Percentiles rank a stretch among this genome's conserved stretches.
Evolutionary conservation across 1,140 invertebrate species (phyloP).

Genomic region (Monomorium pharaonis): DNA sequence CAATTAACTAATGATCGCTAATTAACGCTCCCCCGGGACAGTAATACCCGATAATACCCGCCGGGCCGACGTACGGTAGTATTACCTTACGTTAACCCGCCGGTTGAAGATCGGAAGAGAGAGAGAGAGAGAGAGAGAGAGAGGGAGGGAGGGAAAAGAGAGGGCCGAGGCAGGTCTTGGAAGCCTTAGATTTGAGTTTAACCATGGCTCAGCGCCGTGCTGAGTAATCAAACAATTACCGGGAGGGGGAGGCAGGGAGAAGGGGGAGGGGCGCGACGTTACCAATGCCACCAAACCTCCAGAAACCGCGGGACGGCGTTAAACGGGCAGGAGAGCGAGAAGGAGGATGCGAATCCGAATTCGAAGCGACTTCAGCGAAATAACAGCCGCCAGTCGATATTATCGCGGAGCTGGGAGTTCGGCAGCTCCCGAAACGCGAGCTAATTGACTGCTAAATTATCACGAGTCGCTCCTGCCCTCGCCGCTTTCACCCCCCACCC

Average conservation of each 20-base stretch:
- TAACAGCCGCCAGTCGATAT: constrained; percentile 84
- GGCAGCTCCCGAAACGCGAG: constrained; percentile 76
- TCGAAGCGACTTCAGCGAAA: constrained; percentile 83
- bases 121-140: constrained; percentile 18
- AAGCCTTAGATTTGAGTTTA: constrained; percentile 84
- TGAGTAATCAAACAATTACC: constrained; percentile 86
- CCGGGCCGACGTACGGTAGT: constrained; percentile 65
- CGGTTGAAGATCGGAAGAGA: constrained; percentile 48
- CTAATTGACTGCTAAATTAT: constrained; percentile 85
- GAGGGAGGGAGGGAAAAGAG: constrained; percentile 36
- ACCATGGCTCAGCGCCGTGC: constrained; percentile 81
- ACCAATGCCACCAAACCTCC: constrained; percentile 59
- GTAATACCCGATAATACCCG: constrained; percentile 75
- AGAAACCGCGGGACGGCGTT: constrained; percentile 58
- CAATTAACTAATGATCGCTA: constrained; percentile 81
- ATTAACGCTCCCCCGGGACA: constrained; percentile 79
- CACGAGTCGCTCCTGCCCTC: constrained; percentile 62
- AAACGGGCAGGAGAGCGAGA: constrained; percentile 63
- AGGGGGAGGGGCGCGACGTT: constrained; percentile 46
- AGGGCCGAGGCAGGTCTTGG: constrained; percentile 69
- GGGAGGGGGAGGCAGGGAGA: constrained; percentile 35
- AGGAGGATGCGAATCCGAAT: constrained; percentile 65
- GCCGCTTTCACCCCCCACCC: too few species aligned
- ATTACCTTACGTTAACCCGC: constrained; percentile 72
- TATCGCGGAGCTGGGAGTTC: constrained; percentile 77